Evolutionary conservation across 2,888 invertebrate species (phyloP).

Genomic region (Agriotes lineatus): DNA sequence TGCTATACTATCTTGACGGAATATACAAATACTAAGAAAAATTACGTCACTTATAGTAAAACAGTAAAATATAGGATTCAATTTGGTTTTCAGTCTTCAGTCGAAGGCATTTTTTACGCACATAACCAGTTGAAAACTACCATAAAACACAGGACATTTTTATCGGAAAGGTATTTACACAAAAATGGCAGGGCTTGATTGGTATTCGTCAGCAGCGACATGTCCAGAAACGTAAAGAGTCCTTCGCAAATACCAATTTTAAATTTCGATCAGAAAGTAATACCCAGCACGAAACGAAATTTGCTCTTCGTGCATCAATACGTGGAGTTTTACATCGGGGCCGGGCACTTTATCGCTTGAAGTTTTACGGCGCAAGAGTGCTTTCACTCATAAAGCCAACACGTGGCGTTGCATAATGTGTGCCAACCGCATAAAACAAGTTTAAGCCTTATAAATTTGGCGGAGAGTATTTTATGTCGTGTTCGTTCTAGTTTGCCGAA

Average conservation of each 20-base stretch:
- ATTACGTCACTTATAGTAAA: no score
- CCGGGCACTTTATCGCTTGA: neutral
- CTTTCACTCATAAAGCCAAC: constrained; percentile 2
- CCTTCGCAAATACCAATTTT: neutral
- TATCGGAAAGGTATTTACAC: no score
- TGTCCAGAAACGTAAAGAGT: neutral
- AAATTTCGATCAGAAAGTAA: neutral
- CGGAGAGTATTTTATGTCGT: neutral
- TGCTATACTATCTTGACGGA: no score
- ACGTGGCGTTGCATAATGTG: constrained; percentile 11
- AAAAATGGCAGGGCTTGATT: no score
- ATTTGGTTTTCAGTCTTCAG: no score
- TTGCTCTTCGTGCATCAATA: constrained; percentile 1
- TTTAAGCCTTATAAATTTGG: constrained; percentile 5
- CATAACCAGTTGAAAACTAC: no score
- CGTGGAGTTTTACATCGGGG: constrained; percentile 1
- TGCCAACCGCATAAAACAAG: neutral
- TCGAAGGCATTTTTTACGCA: no score
- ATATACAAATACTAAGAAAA: no score
- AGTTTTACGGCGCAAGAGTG: constrained; percentile 2
- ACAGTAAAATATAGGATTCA: no score
- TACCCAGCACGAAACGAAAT: neutral
- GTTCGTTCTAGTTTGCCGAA: neutral
- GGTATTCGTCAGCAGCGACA: neutral
- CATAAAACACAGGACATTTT: no score